Percentiles rank a stretch among this genome's conserved stretches.
Conservation (phyloP, 2,888 invertebrate genomes). For the Thera obeliscata region DNA sequence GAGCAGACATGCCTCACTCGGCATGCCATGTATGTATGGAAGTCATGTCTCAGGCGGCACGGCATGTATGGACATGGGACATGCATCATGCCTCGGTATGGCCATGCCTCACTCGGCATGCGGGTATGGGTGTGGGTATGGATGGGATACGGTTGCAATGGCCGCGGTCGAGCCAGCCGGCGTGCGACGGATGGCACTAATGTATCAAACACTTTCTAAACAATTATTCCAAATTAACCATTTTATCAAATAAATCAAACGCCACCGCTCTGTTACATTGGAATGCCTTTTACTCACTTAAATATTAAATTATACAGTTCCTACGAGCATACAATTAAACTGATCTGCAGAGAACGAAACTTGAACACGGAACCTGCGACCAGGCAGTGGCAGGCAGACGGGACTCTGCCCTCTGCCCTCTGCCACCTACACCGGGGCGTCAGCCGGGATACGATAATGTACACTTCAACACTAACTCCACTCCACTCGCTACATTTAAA, state of each 20-base stretch:
- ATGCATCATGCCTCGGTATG: too few relatives aligned
- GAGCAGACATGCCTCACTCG: conserved; percentile 47
- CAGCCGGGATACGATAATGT: conserved; percentile 52
- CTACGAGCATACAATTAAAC: conserved; percentile 66
- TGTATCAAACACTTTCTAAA: conserved; percentile 34
- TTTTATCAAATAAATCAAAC: conserved; percentile 62
- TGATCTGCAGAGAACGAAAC: conserved; percentile 20
- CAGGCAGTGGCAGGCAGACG: conserved; percentile 26
- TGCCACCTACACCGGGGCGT: conserved; percentile 35
- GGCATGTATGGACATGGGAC: too few relatives aligned
- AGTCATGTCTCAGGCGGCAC: too few relatives aligned
- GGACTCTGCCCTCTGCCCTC: too few relatives aligned
- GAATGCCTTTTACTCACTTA: conserved; percentile 82
- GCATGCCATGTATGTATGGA: not conserved
- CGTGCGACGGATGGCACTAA: conserved; percentile 72
- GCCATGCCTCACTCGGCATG: conserved; percentile 38
- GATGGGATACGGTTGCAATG: conserved; percentile 1
- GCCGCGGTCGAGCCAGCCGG: conserved; percentile 19
- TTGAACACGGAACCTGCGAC: conserved; percentile 19
- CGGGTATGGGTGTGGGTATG: not conserved
- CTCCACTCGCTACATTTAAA: conserved; percentile 72
- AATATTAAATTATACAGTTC: conserved; percentile 72
- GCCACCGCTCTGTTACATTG: conserved; percentile 77
- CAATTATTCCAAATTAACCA: conserved; percentile 42
- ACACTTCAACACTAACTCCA: conserved; percentile 68